Percentiles rank a stretch among this genome's conserved stretches.
Evolutionary conservation across 2,888 invertebrate species (phyloP).

Genomic region (Panopea generosa): DNA sequence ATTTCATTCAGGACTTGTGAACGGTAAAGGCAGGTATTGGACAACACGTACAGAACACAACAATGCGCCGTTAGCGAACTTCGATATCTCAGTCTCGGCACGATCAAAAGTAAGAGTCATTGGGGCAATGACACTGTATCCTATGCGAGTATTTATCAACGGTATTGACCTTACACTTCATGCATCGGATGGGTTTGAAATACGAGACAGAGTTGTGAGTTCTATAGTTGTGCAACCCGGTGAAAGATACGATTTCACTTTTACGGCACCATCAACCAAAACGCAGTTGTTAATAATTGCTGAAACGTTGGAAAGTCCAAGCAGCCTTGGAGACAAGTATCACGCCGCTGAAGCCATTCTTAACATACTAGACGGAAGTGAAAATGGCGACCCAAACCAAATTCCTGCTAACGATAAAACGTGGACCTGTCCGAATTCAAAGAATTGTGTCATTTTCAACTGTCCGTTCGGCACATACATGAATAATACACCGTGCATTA

Average conservation of each 20-base stretch:
- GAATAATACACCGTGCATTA: constrained; percentile 28
- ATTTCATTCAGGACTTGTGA: constrained; percentile 67
- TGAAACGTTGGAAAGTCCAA: constrained; percentile 54
- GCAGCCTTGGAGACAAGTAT: constrained; percentile 19
- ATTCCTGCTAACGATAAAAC: constrained; percentile 24
- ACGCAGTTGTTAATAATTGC: constrained; percentile 67
- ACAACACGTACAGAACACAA: constrained; percentile 45
- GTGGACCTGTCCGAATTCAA: constrained; percentile 21
- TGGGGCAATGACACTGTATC: constrained; percentile 39
- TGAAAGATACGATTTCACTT: constrained; percentile 68
- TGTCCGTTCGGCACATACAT: constrained; percentile 61
- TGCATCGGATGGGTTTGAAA: constrained; percentile 64
- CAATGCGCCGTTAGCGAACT: constrained; percentile 58
- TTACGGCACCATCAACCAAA: constrained; percentile 6
- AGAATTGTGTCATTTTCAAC: constrained; percentile 60
- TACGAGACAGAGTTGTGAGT: constrained; percentile 52
- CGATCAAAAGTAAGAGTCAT: constrained; percentile 34
- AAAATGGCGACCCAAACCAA: constrained; percentile 3
- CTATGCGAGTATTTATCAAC: constrained; percentile 34
- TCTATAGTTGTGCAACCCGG: constrained; percentile 67
- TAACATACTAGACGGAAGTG: constrained; percentile 20
- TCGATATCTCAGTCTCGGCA: constrained; percentile 39
- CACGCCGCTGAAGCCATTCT: constrained; percentile 65
- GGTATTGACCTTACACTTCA: constrained; percentile 39
- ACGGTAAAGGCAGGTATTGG: constrained; percentile 72